Conservation (phyloP, 2,113 vertebrate genomes). For the Manacus vitellinus region DNA sequence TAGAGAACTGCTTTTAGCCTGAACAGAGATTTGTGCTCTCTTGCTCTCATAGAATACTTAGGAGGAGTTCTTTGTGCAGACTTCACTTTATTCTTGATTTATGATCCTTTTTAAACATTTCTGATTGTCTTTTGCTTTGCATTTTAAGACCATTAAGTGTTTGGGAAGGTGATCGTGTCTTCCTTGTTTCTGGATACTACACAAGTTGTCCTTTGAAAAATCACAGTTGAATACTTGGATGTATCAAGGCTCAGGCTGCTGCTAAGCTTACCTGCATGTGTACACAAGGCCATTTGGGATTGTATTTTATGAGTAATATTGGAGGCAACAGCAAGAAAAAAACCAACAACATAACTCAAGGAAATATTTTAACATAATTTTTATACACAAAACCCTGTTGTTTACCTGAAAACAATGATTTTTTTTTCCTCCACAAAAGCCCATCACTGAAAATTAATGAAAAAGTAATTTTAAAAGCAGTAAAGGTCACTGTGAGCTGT, state of each 20-base stretch:
- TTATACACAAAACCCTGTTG: not conserved
- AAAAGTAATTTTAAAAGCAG: not conserved
- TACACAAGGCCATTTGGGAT: not conserved
- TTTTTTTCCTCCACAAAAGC: not conserved
- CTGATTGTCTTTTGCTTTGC: not conserved
- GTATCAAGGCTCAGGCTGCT: not conserved
- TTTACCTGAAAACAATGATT: not conserved
- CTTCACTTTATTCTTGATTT: not conserved
- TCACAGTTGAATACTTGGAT: not conserved
- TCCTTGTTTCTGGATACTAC: accelerated
- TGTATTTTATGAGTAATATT: not conserved
- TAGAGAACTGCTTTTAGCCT: not conserved
- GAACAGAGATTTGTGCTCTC: not conserved
- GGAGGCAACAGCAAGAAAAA: not conserved
- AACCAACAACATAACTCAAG: accelerated
- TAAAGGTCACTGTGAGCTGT: not conserved
- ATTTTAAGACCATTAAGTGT: not conserved
- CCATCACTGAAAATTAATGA: not conserved
- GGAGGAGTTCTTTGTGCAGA: not conserved
- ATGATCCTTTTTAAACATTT: not conserved
- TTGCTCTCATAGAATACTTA: not conserved
- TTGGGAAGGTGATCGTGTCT: not conserved
- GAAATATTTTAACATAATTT: not conserved
- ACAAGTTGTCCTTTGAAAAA: not conserved
- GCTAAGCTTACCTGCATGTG: not conserved